These are phyloP conservation scores for Apaloderma vittatum DNA, from an alignment of 2,113 vertebrate genomes.

Conservation along the genomic window DNA sequence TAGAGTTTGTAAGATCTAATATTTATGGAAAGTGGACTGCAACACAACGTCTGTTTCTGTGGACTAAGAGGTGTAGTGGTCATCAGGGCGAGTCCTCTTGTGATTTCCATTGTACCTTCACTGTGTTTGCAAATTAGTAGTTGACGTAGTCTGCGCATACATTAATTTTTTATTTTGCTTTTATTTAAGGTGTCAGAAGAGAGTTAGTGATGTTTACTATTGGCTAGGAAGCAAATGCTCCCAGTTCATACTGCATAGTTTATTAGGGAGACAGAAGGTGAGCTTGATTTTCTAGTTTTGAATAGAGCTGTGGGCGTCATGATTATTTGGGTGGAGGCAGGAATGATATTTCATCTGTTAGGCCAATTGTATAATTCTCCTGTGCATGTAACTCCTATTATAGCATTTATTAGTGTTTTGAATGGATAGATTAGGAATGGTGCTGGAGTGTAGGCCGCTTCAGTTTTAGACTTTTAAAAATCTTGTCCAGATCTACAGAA, in stretches of 20 bases:
- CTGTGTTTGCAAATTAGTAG: neutral
- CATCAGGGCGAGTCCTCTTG: neutral
- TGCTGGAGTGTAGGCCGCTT: neutral
- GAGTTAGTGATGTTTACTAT: neutral
- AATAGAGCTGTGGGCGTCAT: constrained; percentile 51
- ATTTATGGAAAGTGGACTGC: neutral
- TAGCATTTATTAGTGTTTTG: neutral
- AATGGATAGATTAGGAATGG: neutral
- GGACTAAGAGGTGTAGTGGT: neutral
- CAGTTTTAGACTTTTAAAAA: neutral
- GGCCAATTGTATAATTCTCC: constrained; percentile 42
- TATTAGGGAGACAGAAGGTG: constrained; percentile 49
- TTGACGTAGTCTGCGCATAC: neutral
- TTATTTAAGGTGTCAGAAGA: neutral
- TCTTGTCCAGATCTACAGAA: neutral
- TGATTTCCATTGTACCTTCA: neutral
- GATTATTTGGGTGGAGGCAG: constrained; percentile 71
- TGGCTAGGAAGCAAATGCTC: constrained; percentile 15
- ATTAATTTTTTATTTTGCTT: neutral
- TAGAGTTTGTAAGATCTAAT: neutral
- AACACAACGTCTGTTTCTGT: neutral
- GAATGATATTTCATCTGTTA: constrained; percentile 45
- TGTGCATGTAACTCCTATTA: neutral
- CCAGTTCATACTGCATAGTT: constrained; percentile 9
- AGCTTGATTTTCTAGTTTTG: constrained; percentile 74